phyloP scores from a whole-genome alignment of 2,888 invertebrate species.

The Erebia palarica region DNA sequence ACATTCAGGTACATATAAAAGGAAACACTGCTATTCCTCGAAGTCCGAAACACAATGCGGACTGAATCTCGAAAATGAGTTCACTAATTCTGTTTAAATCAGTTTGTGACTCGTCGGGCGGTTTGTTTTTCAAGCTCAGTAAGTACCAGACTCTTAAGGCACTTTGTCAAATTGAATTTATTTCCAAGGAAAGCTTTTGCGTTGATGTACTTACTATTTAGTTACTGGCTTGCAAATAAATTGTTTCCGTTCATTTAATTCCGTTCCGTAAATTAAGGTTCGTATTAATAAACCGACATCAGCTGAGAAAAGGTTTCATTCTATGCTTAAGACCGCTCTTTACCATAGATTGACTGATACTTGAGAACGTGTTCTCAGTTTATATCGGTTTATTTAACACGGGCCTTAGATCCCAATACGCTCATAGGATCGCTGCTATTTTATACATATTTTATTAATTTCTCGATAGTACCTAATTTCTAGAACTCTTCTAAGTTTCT shows the following conservation, averaged over 20 bases:
- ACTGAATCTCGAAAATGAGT: slow-evolving; percentile 39
- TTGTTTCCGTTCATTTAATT: slow-evolving; percentile 4
- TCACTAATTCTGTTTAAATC: slow-evolving; percentile 47
- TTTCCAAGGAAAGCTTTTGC: slow-evolving; percentile 44
- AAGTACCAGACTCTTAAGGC: slow-evolving; percentile 37
- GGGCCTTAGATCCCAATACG: too few species aligned
- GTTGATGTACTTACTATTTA: slow-evolving; percentile 11
- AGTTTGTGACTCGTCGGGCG: slow-evolving; percentile 45
- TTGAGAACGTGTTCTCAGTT: too few species aligned
- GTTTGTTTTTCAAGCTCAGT: slow-evolving; percentile 48
- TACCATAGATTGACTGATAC: too few species aligned
- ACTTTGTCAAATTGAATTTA: slow-evolving; percentile 61
- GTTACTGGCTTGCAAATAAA: slow-evolving; percentile 3
- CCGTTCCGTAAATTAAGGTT: too few species aligned
- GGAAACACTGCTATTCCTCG: slow-evolving; percentile 10
- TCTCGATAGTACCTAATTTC: too few species aligned
- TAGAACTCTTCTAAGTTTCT: too few species aligned
- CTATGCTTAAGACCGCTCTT: too few species aligned
- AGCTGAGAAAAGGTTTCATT: too few species aligned
- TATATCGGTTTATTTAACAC: too few species aligned
- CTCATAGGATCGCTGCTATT: too few species aligned
- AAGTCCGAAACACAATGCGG: slow-evolving; percentile 1
- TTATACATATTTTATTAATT: too few species aligned
- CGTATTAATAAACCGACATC: too few species aligned
- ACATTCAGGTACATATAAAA: neutral